Evolutionary conservation across 1,140 invertebrate species (phyloP).

Genomic region (Drosophila sturtevanti): DNA sequence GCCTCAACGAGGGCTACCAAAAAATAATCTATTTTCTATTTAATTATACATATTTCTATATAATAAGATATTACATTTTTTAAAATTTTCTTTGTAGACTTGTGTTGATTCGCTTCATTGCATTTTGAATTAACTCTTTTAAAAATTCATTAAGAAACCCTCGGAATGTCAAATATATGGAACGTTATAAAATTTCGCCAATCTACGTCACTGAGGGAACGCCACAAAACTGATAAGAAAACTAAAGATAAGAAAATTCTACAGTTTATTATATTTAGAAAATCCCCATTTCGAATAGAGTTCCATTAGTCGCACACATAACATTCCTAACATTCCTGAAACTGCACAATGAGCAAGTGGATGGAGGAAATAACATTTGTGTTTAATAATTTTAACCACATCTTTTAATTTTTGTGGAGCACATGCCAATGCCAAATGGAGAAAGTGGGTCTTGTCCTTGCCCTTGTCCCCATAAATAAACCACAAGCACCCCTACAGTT

Average conservation of each 20-base stretch:
- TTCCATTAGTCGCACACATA: not conserved
- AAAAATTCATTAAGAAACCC: no score
- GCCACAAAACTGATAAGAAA: not conserved
- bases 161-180: not conserved
- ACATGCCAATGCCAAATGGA: constrained; percentile 57
- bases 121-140: no score
- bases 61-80: no score
- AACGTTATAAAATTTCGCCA: not conserved
- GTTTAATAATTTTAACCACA: constrained; percentile 33
- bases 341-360: constrained; percentile 11
- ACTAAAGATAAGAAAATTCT: not conserved
- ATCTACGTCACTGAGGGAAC: not conserved
- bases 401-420: constrained; percentile 27
- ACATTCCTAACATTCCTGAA: not conserved
- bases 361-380: constrained; percentile 29
- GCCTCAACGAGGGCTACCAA: not conserved
- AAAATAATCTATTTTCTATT: not conserved
- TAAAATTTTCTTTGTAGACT: no score
- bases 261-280: not conserved
- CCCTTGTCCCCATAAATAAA: constrained; percentile 67
- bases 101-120: no score
- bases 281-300: not conserved
- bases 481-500: constrained; percentile 38
- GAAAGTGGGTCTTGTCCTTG: constrained; percentile 5
- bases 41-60: no score